phyloP scores from a whole-genome alignment of 2,113 vertebrate species.

The Coturnix japonica region DNA sequence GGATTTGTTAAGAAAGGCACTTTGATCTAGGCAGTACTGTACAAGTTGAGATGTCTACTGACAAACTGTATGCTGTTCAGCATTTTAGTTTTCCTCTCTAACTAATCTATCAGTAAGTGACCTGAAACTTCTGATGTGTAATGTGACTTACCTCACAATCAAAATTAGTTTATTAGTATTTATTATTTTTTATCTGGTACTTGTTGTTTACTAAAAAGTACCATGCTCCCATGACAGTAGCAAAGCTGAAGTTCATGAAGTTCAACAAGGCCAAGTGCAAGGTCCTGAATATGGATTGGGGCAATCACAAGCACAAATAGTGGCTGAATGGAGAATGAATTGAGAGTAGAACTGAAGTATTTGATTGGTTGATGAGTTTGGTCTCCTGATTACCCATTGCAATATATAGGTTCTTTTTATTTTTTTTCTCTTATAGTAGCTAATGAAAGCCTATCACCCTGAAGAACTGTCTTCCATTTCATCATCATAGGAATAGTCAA shows the following conservation, averaged over 20 bases:
- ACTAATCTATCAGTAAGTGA: background rate
- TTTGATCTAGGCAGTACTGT: background rate
- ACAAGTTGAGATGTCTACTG: background rate
- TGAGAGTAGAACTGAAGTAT: background rate
- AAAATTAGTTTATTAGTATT: background rate
- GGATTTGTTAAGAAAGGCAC: background rate
- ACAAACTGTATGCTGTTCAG: background rate
- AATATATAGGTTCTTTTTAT: too few species aligned
- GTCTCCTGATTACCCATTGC: background rate
- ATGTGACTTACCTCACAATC: background rate
- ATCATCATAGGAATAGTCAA: background rate
- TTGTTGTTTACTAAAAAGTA: background rate
- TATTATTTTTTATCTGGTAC: background rate
- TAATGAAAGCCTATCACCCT: background rate
- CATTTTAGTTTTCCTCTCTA: background rate
- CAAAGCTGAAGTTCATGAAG: background rate
- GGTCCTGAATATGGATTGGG: background rate
- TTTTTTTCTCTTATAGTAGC: background rate
- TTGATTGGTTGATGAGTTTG: background rate
- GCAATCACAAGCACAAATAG: background rate
- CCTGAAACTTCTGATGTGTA: background rate
- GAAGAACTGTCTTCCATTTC: background rate
- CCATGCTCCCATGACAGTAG: background rate
- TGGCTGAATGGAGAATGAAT: background rate
- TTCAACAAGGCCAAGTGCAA: background rate